Evolutionary conservation across 2,888 invertebrate genomes (phyloP).

Genomic region (Chironomus tentans): DNA sequence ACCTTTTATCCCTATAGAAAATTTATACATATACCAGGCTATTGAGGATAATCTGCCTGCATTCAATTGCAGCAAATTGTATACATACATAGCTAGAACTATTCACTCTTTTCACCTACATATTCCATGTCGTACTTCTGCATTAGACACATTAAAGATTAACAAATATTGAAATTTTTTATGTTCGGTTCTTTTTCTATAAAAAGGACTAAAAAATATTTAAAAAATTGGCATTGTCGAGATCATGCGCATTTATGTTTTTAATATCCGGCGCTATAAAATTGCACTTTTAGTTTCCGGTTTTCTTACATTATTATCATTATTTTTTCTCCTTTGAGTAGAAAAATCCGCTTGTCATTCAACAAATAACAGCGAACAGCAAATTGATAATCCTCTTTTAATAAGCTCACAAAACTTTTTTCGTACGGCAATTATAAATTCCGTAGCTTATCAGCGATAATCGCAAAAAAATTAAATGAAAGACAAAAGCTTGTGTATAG

Average conservation of each 20-base stretch:
- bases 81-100: not conserved
- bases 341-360: no score
- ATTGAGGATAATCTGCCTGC: not conserved
- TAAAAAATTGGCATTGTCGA: not conserved
- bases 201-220: not conserved
- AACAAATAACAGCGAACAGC: no score
- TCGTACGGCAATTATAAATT: no score
- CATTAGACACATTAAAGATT: slow-evolving; percentile 23
- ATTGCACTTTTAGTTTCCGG: not conserved
- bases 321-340: not conserved
- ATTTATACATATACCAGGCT: not conserved
- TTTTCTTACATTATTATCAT: not conserved
- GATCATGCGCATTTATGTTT: slow-evolving; percentile 19
- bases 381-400: no score
- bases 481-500: not conserved
- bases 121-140: not conserved
- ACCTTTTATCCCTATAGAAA: not conserved
- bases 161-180: slow-evolving; percentile 1
- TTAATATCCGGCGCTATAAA: not conserved
- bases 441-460: no score
- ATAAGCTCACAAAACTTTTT: no score
- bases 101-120: not conserved
- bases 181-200: no score
- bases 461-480: no score
- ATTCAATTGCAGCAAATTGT: not conserved